phyloP scores from a whole-genome alignment of 2,113 vertebrate species.

The Speoplatyrhinus poulsoni region DNA sequence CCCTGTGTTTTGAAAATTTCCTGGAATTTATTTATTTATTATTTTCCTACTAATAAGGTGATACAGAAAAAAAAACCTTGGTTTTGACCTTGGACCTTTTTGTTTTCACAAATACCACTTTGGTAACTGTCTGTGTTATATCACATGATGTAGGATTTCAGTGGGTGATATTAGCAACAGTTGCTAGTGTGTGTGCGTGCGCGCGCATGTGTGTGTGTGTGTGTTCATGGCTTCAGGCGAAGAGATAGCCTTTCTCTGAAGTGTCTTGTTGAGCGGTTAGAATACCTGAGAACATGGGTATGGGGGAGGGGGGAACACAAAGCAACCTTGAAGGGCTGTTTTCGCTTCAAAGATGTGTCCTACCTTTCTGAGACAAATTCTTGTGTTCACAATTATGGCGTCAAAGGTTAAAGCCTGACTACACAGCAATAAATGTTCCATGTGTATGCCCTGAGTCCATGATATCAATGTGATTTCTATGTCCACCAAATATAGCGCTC shows the following conservation, averaged over 20 bases:
- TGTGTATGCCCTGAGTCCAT: conserved; percentile 72
- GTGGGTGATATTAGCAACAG: conserved; percentile 32
- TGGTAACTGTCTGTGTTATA: conserved; percentile 59
- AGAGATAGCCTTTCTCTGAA: conserved; percentile 59
- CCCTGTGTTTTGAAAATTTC: conserved; percentile 51
- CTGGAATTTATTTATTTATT: conserved; percentile 3
- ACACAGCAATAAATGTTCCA: conserved; percentile 80
- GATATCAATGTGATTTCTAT: conserved; percentile 69
- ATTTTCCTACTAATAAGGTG: conserved; percentile 50
- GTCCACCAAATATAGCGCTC: conserved; percentile 53
- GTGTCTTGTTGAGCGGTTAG: conserved; percentile 50
- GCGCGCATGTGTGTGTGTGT: conserved; percentile 43
- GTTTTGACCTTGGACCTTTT: conserved; percentile 52
- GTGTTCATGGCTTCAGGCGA: conserved; percentile 50
- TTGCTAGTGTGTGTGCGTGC: conserved; percentile 14
- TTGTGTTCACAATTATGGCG: conserved; percentile 67
- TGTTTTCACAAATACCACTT: conserved; percentile 67
- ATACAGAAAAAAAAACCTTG: conserved; percentile 39
- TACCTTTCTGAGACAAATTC: conserved; percentile 70
- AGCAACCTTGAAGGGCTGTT: conserved; percentile 77
- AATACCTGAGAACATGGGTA: conserved; percentile 50
- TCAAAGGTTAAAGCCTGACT: conserved; percentile 71
- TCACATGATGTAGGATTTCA: conserved; percentile 49
- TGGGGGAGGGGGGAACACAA: conserved; percentile 44
- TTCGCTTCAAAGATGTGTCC: conserved; percentile 73